phyloP scores from a whole-genome alignment of 2,888 invertebrate genomes.

The Quadriops clusia region DNA sequence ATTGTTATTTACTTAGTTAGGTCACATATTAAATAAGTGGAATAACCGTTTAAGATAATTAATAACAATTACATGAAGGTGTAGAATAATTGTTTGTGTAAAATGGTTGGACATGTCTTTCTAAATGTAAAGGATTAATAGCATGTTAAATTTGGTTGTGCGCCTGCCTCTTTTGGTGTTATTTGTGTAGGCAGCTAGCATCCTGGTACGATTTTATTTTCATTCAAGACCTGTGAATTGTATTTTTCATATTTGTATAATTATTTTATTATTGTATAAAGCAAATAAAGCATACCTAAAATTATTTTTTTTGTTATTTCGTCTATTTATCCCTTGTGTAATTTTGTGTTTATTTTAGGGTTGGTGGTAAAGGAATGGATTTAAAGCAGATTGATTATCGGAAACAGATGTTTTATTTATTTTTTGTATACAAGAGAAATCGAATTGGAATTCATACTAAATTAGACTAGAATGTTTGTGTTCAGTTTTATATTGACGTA shows the following conservation, averaged over 20 bases:
- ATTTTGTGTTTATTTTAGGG: not conserved
- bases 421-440: not conserved
- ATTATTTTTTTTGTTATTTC: not conserved
- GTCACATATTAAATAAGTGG: too few relatives aligned
- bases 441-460: too few relatives aligned
- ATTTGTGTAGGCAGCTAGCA: too few relatives aligned
- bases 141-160: too few relatives aligned
- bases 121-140: too few relatives aligned
- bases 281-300: not conserved
- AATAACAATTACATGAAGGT: too few relatives aligned
- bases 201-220: too few relatives aligned
- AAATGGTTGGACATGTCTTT: conserved; percentile 2
- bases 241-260: not conserved
- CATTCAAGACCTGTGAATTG: not conserved
- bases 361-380: conserved; percentile 1
- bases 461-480: too few relatives aligned
- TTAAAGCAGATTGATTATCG: not conserved
- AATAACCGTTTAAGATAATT: too few relatives aligned
- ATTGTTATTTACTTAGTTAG: too few relatives aligned
- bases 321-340: conserved; percentile 1
- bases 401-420: not conserved
- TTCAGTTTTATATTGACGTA: too few relatives aligned
- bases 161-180: too few relatives aligned
- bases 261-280: not conserved
- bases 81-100: not conserved